phyloP scores from a whole-genome alignment of 1,140 invertebrate species.

The Bilobella aurantiaca region DNA sequence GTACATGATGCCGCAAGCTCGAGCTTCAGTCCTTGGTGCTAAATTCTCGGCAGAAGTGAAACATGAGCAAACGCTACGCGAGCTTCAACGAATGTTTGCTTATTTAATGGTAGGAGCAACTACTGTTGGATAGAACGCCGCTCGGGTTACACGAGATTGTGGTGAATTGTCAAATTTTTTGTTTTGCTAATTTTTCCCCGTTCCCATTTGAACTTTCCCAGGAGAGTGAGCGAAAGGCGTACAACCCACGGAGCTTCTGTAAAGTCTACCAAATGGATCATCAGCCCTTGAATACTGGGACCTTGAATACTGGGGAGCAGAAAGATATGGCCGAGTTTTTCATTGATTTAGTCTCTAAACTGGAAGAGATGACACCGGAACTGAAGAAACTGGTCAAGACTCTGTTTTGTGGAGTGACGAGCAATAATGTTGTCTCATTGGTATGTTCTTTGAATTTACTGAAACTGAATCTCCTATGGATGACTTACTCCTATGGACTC shows the following conservation, averaged over 20 bases:
- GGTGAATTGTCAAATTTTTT: background rate
- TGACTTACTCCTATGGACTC: too few species aligned
- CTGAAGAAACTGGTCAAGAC: conserved; percentile 81
- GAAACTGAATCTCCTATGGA: background rate
- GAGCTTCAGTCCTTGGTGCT: conserved; percentile 65
- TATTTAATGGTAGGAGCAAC: conserved; percentile 57
- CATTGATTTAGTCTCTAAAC: conserved; percentile 86
- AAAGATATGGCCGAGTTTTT: conserved; percentile 98
- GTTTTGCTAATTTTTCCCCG: too few species aligned
- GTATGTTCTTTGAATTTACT: conserved; percentile 36
- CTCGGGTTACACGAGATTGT: too few species aligned
- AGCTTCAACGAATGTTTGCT: conserved; percentile 89
- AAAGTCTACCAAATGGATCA: conserved; percentile 95
- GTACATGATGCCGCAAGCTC: conserved; percentile 89
- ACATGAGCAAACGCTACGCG: conserved; percentile 68
- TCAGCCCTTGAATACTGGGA: conserved; percentile 86
- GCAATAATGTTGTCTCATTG: conserved; percentile 87
- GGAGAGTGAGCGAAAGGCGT: conserved; percentile 88
- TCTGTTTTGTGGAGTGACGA: conserved; percentile 81
- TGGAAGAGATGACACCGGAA: conserved; percentile 83
- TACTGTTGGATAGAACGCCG: too few species aligned
- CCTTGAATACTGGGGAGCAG: conserved; percentile 89
- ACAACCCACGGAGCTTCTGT: conserved; percentile 88
- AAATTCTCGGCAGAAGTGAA: conserved; percentile 55
- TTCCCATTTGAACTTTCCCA: too few species aligned